Evolutionary conservation across 2,888 invertebrate genomes (phyloP).

Genomic region (Tolmerus cingulatus): DNA sequence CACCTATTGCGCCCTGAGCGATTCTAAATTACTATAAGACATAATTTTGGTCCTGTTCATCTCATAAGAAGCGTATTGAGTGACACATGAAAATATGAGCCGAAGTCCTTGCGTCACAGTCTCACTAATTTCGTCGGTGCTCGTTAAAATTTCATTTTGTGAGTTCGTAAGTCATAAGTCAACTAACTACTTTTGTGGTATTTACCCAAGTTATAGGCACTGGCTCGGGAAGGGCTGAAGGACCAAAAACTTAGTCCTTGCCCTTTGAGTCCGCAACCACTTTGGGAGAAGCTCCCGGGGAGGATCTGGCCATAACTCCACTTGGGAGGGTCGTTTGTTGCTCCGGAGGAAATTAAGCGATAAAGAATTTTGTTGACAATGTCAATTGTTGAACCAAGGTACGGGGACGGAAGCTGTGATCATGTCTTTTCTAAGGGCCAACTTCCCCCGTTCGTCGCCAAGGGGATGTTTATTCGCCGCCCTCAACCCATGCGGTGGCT

Average conservation of each 20-base stretch:
- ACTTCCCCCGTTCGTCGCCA: background rate
- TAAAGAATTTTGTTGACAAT: constrained; percentile 37
- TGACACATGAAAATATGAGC: background rate
- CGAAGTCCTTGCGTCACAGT: background rate
- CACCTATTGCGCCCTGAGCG: background rate
- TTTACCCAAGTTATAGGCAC: background rate
- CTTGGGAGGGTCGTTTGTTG: constrained; percentile 9
- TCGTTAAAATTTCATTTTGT: constrained; percentile 26
- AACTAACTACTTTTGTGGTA: constrained; percentile 6
- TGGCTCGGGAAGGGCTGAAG: background rate
- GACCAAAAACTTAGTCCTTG: background rate
- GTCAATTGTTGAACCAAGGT: constrained; percentile 10
- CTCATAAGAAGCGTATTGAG: background rate
- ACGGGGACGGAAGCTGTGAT: background rate
- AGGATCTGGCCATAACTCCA: background rate
- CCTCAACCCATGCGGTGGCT: background rate
- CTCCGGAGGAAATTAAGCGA: constrained; percentile 32
- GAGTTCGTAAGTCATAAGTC: background rate
- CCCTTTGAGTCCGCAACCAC: background rate
- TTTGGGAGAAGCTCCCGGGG: background rate
- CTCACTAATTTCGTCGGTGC: background rate
- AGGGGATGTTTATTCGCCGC: background rate
- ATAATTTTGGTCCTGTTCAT: background rate
- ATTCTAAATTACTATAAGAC: constrained; percentile 1
- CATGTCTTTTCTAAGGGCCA: background rate